Evolutionary conservation across 2,888 invertebrate species (phyloP), one percentile per base, ranked within the genome.

Genomic region (Tigriopus californicus): DNA sequence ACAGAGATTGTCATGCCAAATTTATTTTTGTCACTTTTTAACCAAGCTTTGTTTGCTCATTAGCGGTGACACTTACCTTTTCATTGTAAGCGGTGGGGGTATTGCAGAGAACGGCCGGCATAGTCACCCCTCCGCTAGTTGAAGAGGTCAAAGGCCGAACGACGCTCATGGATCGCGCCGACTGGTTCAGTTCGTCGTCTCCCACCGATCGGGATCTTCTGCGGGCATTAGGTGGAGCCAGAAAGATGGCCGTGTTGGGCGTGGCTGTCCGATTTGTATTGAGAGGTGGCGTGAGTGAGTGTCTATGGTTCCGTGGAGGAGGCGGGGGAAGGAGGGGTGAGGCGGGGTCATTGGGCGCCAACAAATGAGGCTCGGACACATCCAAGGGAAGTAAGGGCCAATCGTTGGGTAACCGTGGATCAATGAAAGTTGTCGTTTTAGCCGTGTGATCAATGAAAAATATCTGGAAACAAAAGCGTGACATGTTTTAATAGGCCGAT

Each of bases 381-480:
- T 64, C 46, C 72, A 74, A 65, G 63, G 70, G 69, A 40, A 72
- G 72, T 64, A 78, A 77, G 51, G 80, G 79, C 58, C 83, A 79
- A 68, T 85, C 86, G 40, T 83, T 80, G n/a, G 92, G 92, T 66
- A 97, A 78, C 51, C 97, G 81, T 18, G 97, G 97, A 76, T 97
- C 97, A 75, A 97, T 91, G 74, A 92, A 94, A 11, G 94, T 90
- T 1, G 95, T 97, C 64, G 85, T 83, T 64, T 90, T 83, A 73
- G 84, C 81, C 67, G 84, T 82, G 74, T 97, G 95, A 76, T 95
- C 92, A 70, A 97, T 90, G 76, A 90, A 97, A 76, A 97, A 94
- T 71, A 74, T 73, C 77, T 79, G 70, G 51, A 60, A 61, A 8
- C 40, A 10, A 47, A 60, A 12, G 41, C 20, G 4, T 51, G 4